Conservation (phyloP, 2,113 vertebrate genomes). For the Lagopus leucura region DNA sequence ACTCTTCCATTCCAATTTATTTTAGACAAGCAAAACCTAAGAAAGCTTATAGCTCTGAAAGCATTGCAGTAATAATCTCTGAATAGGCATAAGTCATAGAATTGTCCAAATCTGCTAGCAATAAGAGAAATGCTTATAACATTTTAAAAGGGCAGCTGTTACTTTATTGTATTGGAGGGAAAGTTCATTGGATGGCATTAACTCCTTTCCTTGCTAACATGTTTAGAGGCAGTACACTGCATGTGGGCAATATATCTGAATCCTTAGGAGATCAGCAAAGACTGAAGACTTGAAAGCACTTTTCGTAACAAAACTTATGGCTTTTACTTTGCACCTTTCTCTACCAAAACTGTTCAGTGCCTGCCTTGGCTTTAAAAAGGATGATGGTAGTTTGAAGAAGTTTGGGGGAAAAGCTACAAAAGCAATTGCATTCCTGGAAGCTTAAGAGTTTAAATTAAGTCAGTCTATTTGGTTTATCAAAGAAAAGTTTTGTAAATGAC, state of each 20-base stretch:
- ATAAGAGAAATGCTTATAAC: not conserved
- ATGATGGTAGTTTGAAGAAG: not conserved
- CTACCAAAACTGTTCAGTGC: not conserved
- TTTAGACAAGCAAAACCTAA: not conserved
- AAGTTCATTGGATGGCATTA: not conserved
- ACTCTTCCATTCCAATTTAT: fast-evolving
- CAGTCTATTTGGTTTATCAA: not conserved
- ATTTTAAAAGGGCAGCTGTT: not conserved
- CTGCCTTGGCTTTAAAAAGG: not conserved
- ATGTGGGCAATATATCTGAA: not conserved
- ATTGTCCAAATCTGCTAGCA: not conserved
- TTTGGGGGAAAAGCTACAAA: not conserved
- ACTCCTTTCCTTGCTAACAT: not conserved
- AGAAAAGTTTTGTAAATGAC: not conserved
- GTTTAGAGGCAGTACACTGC: not conserved
- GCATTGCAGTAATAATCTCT: not conserved
- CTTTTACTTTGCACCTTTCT: not conserved
- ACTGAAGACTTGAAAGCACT: not conserved
- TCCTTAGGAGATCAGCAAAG: not conserved
- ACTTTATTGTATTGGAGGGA: not conserved
- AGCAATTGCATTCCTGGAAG: not conserved
- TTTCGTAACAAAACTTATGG: not conserved
- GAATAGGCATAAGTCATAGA: not conserved
- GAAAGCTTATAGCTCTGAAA: not conserved
- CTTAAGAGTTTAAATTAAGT: not conserved